Percentiles rank a stretch among this genome's conserved stretches.
Evolutionary conservation across 37 sponge, comb jelly and placozoan species (phyloP).

Genomic region (Mnemiopsis leidyi): DNA sequence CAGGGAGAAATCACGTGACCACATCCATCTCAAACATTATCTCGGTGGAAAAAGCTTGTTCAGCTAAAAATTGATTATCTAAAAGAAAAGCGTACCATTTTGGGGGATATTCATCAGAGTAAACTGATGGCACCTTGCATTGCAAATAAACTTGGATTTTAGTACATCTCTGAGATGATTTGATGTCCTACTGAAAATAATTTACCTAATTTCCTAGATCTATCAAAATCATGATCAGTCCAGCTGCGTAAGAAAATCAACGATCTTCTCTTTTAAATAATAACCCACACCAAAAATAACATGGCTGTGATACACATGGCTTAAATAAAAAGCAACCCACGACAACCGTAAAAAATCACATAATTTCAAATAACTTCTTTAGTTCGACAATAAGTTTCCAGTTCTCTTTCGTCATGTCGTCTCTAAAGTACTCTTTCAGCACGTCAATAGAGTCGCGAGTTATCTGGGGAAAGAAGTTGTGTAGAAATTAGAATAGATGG

Average conservation of each 20-base stretch:
- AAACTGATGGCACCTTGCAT: too few species aligned
- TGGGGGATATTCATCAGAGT: too few species aligned
- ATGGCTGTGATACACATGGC: background rate
- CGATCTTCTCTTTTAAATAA: background rate
- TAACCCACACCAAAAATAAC: background rate
- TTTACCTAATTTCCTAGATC: background rate
- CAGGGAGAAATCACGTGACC: background rate
- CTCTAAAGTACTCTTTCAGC: constrained; percentile 93
- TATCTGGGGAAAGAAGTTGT: constrained; percentile 82
- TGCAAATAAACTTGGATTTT: too few species aligned
- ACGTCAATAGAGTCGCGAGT: constrained; percentile 95
- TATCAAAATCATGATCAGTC: background rate
- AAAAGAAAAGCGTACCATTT: background rate
- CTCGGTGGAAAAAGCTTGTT: background rate
- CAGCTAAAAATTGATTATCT: background rate
- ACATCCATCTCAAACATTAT: background rate
- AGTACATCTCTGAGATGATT: too few species aligned
- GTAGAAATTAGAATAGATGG: too few species aligned
- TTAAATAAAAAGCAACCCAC: constrained; percentile 23
- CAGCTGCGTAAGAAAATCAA: background rate
- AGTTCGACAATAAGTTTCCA: constrained; percentile 95
- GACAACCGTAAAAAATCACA: constrained; percentile 52
- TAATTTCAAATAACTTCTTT: constrained; percentile 84
- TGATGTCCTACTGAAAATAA: background rate
- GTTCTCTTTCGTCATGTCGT: constrained; percentile 85